These are phyloP conservation scores for Ia io DNA, from an alignment of 2,113 vertebrate species.

Conservation along the genomic window DNA sequence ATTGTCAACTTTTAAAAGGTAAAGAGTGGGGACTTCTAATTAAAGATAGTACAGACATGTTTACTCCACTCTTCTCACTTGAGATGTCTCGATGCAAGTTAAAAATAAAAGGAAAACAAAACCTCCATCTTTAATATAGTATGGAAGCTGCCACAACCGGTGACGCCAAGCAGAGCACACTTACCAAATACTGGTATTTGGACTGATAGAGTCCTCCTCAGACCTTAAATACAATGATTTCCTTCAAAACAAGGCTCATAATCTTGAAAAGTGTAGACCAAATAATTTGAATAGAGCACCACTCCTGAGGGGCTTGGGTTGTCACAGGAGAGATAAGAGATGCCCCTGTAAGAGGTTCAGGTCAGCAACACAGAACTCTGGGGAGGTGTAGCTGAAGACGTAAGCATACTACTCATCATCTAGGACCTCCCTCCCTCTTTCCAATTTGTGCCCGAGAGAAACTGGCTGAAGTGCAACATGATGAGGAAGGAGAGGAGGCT, in stretches of 20 bases:
- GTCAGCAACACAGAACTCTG: neutral
- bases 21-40: neutral
- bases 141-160: neutral
- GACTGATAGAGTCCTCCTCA: neutral
- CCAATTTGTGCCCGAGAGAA: neutral
- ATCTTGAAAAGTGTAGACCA: neutral
- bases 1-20: neutral
- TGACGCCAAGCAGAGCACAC: neutral
- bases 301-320: neutral
- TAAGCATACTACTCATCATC: neutral
- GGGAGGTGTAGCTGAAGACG: neutral
- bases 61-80: neutral
- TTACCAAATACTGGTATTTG: neutral
- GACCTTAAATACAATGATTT: neutral
- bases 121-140: neutral
- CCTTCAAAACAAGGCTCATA: neutral
- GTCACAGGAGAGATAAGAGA: neutral
- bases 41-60: neutral
- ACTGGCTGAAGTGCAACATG: neutral
- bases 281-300: neutral
- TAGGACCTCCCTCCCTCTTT: neutral
- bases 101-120: neutral
- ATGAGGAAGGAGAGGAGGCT: neutral
- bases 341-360: neutral
- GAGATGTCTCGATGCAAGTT: neutral